Base-by-base conservation (phyloP, 1,140 invertebrate genomes). In the Rhagoletis pomonella region DNA sequence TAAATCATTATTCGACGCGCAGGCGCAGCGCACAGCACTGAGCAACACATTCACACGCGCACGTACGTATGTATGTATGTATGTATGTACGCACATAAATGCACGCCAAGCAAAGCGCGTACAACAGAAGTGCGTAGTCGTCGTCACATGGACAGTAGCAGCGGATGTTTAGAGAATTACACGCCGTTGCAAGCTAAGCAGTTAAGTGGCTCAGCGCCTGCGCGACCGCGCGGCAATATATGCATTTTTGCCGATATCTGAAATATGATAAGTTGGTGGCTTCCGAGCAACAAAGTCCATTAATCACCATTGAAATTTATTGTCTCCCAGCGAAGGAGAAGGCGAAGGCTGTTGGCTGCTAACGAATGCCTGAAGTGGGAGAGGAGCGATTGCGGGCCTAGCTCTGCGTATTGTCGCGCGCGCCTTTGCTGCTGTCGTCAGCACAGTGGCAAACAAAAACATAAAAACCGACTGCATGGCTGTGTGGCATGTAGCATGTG, bases 301-400 rank as follows among this genome's bases (percentile, higher is more conserved):
- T 86, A 86, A 86, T 86, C 85, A 86, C 62, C 62, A 86, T 67
- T 86, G 85, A 86, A 86, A 86, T 86, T 86, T 86, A 86, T 86
- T 65, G 85, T 65, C 59, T 60, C 42, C 73, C 73, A 58, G 47
- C n/a, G n/a, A 19, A 81, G 73, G 50, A 10, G 42, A 5, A 73
- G 67, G 67, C 67, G 39, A 9, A 42, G 39, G 65, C 42, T 5
- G 29, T 4, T 29, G 29, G 29, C 29, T 29, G 29, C 29, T 29
- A 29, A 29, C 29, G 29, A 29, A 29, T 29, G 29, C 29, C 17
- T 19, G n/a, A 17, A 10, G 64, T 67, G n/a, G 29, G 64, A 7
- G 64, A 19, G 64, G 64, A 0, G 29, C 6, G 64, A 0, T 5
- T 0, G 47, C 17, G 73, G 47, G 47, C 10, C 39, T 12, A 44